Evolutionary conservation across 2,888 invertebrate genomes (phyloP).

Genomic region (Drosophila barbarae): DNA sequence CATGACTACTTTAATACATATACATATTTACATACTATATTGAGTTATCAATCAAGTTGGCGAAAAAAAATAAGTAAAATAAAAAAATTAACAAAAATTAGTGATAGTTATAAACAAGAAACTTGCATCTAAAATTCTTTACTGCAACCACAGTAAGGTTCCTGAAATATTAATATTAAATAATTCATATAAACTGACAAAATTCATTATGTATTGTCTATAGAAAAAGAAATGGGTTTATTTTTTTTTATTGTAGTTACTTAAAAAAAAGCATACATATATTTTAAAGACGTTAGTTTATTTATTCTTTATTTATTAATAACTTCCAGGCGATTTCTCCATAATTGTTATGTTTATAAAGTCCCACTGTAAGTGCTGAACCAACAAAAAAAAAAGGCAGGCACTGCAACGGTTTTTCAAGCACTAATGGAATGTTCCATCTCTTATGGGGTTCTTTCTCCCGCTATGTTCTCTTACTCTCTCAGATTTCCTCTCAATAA

Average conservation of each 20-base stretch:
- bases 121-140: too few species aligned
- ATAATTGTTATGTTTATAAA: not conserved
- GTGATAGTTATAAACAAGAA: not conserved
- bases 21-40: not conserved
- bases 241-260: too few species aligned
- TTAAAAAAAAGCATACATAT: too few species aligned
- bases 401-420: conserved; percentile 22
- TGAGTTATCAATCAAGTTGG: not conserved
- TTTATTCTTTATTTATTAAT: not conserved
- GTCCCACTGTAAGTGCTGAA: conserved; percentile 2
- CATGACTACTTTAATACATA: not conserved
- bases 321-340: not conserved
- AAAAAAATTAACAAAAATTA: conserved; percentile 6
- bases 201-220: too few species aligned
- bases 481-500: conserved; percentile 50
- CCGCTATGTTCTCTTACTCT: conserved; percentile 7
- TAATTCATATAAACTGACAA: too few species aligned
- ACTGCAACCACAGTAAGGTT: too few species aligned
- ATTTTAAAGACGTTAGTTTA: too few species aligned
- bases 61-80: not conserved
- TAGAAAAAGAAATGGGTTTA: too few species aligned
- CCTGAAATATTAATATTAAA: too few species aligned
- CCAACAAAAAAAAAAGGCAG: not conserved
- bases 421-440: conserved; percentile 36
- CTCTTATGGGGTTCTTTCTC: conserved; percentile 8